Conservation (phyloP, 2,113 vertebrate genomes). For the Macroglossus sobrinus region DNA sequence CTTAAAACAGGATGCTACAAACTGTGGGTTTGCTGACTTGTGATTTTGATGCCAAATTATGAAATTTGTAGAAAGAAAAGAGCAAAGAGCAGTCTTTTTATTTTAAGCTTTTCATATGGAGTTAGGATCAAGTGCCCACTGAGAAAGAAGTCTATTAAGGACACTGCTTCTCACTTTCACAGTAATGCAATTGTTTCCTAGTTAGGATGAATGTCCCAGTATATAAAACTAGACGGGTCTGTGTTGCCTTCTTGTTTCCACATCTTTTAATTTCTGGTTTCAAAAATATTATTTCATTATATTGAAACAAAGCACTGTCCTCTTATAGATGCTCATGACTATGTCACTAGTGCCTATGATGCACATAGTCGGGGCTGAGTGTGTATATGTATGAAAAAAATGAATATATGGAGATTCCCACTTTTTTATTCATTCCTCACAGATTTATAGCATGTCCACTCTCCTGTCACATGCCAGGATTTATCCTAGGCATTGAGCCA, state of each 20-base stretch:
- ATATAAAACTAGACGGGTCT: background rate
- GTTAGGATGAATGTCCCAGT: background rate
- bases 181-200: background rate
- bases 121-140: background rate
- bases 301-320: background rate
- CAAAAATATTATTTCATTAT: background rate
- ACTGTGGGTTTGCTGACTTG: conserved; percentile 37
- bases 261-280: conserved; percentile 23
- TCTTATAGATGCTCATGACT: background rate
- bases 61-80: conserved; percentile 26
- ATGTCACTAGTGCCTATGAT: background rate
- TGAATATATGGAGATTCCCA: background rate
- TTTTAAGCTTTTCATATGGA: background rate
- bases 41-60: conserved; percentile 27
- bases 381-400: background rate
- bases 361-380: background rate
- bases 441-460: background rate
- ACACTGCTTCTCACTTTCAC: background rate
- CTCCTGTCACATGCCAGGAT: background rate
- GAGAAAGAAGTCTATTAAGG: conserved; percentile 20
- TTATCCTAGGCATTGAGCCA: background rate
- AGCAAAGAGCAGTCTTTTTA: background rate
- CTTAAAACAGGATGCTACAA: conserved; percentile 43
- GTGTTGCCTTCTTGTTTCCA: conserved; percentile 2
- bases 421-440: background rate